phyloP scores from a whole-genome alignment of 2,797 vertebrate species.

The Moxostoma hubbsi region DNA sequence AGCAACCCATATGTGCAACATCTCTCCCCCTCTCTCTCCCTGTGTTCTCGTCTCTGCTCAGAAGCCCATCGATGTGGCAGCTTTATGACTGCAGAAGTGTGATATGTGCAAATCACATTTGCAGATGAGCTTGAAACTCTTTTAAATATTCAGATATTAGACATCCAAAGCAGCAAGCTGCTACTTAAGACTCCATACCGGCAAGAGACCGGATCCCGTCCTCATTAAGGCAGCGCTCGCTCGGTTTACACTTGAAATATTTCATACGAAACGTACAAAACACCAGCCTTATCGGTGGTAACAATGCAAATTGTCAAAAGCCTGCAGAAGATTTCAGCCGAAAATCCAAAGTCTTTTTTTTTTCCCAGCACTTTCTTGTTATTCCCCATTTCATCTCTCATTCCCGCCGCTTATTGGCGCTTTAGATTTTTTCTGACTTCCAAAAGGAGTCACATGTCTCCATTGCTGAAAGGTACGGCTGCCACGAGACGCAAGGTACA shows the following conservation, averaged over 20 bases:
- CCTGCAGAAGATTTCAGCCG: constrained; percentile 73
- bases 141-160: constrained; percentile 87
- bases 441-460: constrained; percentile 71
- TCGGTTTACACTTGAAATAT: constrained; percentile 81
- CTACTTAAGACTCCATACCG: constrained; percentile 78
- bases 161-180: constrained; percentile 76
- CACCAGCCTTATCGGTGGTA: constrained; percentile 81
- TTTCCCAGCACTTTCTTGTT: constrained; percentile 70
- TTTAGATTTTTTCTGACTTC: constrained; percentile 62
- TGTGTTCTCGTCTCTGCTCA: constrained; percentile 69
- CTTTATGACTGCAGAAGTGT: constrained; percentile 81
- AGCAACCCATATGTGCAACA: constrained; percentile 83
- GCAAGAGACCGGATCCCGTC: constrained; percentile 71
- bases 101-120: constrained; percentile 88
- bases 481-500: constrained; percentile 74
- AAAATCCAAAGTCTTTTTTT: constrained; percentile 76
- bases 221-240: constrained; percentile 79
- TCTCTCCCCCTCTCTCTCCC: constrained; percentile 50
- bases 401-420: constrained; percentile 73
- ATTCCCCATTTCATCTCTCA: constrained; percentile 67
- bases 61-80: constrained; percentile 80
- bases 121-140: constrained; percentile 86
- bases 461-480: constrained; percentile 73
- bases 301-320: constrained; percentile 79
- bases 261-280: constrained; percentile 75